phyloP scores from a whole-genome alignment of 92 coral and sea anemone genomes.

The Actinernus sp. region DNA sequence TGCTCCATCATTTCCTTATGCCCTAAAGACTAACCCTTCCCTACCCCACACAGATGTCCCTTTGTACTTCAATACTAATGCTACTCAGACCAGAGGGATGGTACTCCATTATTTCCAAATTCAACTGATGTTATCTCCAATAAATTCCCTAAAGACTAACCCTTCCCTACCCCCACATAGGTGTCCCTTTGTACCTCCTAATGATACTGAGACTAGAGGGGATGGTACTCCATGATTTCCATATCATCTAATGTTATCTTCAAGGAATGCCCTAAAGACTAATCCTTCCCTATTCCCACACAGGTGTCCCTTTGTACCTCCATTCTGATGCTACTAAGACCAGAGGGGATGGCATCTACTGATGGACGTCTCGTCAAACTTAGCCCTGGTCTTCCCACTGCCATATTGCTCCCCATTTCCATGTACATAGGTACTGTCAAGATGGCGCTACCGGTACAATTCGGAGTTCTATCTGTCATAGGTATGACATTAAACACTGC shows the following conservation, averaged over 20 bases:
- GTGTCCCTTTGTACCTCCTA: not conserved
- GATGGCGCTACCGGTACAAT: conserved; percentile 48
- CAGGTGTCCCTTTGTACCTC: conserved; percentile 39
- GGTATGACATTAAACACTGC: too few relatives aligned
- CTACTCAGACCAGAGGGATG: conserved; percentile 87
- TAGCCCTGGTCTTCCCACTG: conserved; percentile 52
- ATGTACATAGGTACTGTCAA: conserved; percentile 64
- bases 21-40: not conserved
- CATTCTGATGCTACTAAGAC: conserved; percentile 64
- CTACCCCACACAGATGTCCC: conserved; percentile 24
- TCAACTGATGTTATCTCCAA: too few relatives aligned
- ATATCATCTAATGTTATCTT: too few relatives aligned
- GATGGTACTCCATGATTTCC: too few relatives aligned
- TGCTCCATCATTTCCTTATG: too few relatives aligned
- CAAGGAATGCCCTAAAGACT: not conserved
- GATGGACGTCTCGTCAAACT: conserved; percentile 42
- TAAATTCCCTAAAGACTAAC: too few relatives aligned
- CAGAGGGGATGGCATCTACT: conserved; percentile 63
- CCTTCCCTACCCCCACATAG: too few relatives aligned
- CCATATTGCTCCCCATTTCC: conserved; percentile 44
- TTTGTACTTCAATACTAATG: conserved; percentile 36
- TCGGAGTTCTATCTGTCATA: conserved; percentile 16
- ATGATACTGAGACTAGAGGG: too few relatives aligned
- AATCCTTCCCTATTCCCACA: not conserved
- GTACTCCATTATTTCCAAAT: too few relatives aligned